Percentiles rank a stretch among this genome's conserved stretches.
phyloP scores from a whole-genome alignment of 2,797 vertebrate genomes.

The Selene dorsalis region DNA sequence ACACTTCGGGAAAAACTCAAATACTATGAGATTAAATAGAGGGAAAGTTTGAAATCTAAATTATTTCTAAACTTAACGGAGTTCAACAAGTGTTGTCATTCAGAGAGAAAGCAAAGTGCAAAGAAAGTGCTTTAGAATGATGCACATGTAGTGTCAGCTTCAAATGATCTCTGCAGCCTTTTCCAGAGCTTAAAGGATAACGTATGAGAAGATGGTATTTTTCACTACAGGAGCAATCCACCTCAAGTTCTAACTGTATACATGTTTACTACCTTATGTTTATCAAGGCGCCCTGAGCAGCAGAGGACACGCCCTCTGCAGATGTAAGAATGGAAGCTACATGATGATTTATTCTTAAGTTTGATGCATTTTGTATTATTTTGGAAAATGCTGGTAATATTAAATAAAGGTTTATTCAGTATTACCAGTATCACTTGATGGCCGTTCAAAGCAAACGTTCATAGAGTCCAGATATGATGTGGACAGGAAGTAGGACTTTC shows the following conservation, averaged over 20 bases:
- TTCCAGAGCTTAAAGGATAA: not conserved
- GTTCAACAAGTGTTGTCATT: not conserved
- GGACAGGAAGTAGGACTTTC: constrained; percentile 58
- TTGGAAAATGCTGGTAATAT: not conserved
- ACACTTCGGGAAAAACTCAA: not conserved
- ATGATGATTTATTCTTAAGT: not conserved
- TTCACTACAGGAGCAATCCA: not conserved
- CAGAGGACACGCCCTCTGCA: not conserved
- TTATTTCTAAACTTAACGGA: not conserved
- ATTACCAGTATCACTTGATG: not conserved
- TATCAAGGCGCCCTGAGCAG: not conserved
- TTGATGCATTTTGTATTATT: not conserved
- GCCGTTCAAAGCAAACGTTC: not conserved
- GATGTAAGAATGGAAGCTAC: not conserved
- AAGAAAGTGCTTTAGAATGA: not conserved
- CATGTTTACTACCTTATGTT: not conserved
- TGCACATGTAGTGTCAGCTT: not conserved
- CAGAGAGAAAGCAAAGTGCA: not conserved
- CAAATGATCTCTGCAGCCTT: not conserved
- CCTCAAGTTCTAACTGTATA: not conserved
- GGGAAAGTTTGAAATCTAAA: not conserved
- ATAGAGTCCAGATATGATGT: constrained; percentile 66
- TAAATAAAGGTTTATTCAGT: not conserved
- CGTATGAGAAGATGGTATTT: not conserved
- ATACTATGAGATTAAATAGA: not conserved